Conservation (phyloP, 2,113 vertebrate species). For the Cynopterus brachyotis region DNA sequence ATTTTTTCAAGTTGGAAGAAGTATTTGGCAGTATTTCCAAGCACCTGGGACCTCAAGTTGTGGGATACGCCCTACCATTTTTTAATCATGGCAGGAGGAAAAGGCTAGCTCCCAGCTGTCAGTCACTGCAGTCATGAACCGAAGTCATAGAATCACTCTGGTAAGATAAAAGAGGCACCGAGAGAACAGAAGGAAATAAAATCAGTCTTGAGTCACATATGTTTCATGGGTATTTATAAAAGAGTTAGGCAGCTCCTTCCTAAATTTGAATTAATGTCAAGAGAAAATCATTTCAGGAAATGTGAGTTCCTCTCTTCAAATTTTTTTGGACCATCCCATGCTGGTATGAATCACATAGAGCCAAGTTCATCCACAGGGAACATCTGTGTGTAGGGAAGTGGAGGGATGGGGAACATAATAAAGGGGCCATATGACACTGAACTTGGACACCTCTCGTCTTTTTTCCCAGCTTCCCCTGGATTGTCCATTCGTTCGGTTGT, state of each 20-base stretch:
- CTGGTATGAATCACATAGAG: background rate
- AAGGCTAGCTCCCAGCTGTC: conserved; percentile 55
- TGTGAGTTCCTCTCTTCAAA: conserved; percentile 66
- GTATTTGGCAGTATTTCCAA: conserved; percentile 61
- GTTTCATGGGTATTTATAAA: conserved; percentile 50
- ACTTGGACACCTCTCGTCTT: conserved; percentile 38
- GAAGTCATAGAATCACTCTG: background rate
- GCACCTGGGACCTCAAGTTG: conserved; percentile 52
- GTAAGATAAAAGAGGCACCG: conserved; percentile 61
- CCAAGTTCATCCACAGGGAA: conserved; percentile 47
- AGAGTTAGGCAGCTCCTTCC: conserved; percentile 66
- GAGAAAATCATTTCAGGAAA: conserved; percentile 69
- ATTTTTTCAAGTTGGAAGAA: conserved; percentile 51
- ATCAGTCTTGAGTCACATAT: conserved; percentile 11
- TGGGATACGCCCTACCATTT: conserved; percentile 17
- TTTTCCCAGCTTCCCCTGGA: background rate
- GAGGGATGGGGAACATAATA: background rate
- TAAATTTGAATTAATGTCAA: conserved; percentile 66
- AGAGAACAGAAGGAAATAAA: conserved; percentile 66
- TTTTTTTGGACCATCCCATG: conserved; percentile 23
- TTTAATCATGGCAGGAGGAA: conserved; percentile 47
- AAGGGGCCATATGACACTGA: conserved; percentile 1
- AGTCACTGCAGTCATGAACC: background rate
- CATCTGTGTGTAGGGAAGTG: conserved; percentile 18
- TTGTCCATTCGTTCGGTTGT: background rate